These are phyloP conservation scores for Steinernema scapterisci DNA, from an alignment of 2,888 invertebrate species.

Conservation along the genomic window DNA sequence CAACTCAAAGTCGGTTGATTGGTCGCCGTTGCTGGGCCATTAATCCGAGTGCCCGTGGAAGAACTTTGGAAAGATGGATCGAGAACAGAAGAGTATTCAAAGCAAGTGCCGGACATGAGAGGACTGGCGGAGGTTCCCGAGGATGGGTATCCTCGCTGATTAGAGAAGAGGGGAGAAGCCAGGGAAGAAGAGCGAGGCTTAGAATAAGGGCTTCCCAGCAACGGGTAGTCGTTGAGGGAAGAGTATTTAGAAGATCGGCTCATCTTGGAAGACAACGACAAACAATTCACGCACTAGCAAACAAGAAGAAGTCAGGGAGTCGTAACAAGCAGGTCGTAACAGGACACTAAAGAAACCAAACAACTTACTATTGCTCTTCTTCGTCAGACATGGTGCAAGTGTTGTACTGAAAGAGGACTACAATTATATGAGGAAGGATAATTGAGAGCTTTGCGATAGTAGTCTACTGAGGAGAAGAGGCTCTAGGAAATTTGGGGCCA, in stretches of 20 bases:
- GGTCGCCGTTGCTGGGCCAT: not conserved
- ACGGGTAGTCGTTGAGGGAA: not conserved
- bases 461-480: not conserved
- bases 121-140: slow-evolving; percentile 6
- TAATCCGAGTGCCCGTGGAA: not conserved
- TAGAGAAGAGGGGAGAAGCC: not conserved
- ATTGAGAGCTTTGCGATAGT: slow-evolving; percentile 22
- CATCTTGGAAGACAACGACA: not conserved
- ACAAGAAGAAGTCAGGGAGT: not conserved
- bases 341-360: not conserved
- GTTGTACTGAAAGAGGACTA: slow-evolving; percentile 27
- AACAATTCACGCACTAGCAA: not conserved
- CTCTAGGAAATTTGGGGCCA: not conserved
- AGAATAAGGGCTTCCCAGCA: not conserved
- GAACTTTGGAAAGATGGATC: slow-evolving; percentile 27
- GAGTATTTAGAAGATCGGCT: slow-evolving; percentile 22
- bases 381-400: slow-evolving; percentile 24
- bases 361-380: slow-evolving; percentile 28
- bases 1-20: not conserved
- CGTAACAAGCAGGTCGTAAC: not conserved
- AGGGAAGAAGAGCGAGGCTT: slow-evolving; percentile 6
- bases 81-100: not conserved
- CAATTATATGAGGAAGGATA: not conserved
- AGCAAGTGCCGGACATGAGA: not conserved
- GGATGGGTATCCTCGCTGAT: not conserved